Evolutionary conservation across 2,888 invertebrate genomes (phyloP), one percentile per base, ranked within the genome.

Genomic region (Eristalis intricaria): DNA sequence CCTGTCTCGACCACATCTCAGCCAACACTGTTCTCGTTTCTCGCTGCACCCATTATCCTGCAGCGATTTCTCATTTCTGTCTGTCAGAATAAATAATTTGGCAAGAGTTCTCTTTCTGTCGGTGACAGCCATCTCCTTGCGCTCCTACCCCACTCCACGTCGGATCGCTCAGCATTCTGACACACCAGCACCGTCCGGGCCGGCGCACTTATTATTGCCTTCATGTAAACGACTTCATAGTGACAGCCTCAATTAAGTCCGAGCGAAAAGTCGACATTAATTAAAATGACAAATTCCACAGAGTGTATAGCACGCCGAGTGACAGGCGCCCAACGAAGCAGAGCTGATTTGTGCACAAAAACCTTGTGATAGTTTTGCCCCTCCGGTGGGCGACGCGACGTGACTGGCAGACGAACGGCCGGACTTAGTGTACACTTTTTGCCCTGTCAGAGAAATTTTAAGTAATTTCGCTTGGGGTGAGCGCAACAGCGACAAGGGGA

Each of bases 251-350:
- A 79, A 87, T 87, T 87, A 87, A 76, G 87, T 79, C 84, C 79
- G 79, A 84, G 84, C 79, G 75, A 87, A 87, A 87, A 76, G 79
- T 84, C 84, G 76, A 87, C 87, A 87, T 87, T 87, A 87, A 87
- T 87, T 84, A 87, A 87, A 87, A 84, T 84, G 84, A 87, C 87
- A 87, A 87, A 84, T 87, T 87, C 87, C 84, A 43, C 79, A 76
- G 81, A 73, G 83, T 75, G 83, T 77, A 43, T 43, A 71, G 74
- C 66, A 43, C 82, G 71, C 43, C 78, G 78, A 86, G 83, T 86
- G 86, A 86, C 86, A 83, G 83, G 75, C 83, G 83, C 83, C 83
- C 86, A 86, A 83, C 86, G 75, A 75, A 83, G 70, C 78, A 86
- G 71, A 66, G 70, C 83, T 83, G 78, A 79, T 79, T 75, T 86